Evolutionary conservation across 2,797 vertebrate species (phyloP).

Genomic region (Selene dorsalis): DNA sequence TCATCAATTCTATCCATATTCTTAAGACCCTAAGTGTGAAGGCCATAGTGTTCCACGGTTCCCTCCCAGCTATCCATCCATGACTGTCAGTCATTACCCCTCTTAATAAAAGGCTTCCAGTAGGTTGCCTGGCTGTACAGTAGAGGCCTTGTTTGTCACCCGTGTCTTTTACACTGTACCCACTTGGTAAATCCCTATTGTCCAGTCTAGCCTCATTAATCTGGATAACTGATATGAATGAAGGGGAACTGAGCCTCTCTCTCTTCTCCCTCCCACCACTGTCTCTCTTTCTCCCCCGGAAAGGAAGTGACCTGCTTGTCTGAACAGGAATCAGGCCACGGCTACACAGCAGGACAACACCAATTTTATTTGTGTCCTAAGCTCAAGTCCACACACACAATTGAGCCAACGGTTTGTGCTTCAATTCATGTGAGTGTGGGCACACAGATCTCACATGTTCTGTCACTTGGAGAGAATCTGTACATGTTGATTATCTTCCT

Average conservation of each 20-base stretch:
- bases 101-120: constrained; percentile 73
- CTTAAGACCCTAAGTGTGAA: constrained; percentile 12
- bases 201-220: constrained; percentile 80
- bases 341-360: constrained; percentile 76
- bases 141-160: constrained; percentile 74
- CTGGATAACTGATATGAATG: constrained; percentile 76
- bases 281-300: constrained; percentile 63
- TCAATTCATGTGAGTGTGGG: not conserved
- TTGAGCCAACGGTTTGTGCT: not conserved
- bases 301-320: constrained; percentile 82
- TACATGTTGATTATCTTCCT: constrained; percentile 16
- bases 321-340: constrained; percentile 79
- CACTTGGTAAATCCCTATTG: constrained; percentile 76
- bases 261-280: constrained; percentile 59
- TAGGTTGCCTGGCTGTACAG: constrained; percentile 69
- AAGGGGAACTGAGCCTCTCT: constrained; percentile 61
- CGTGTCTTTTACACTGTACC: constrained; percentile 71
- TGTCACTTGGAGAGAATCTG: constrained; percentile 4
- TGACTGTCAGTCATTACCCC: constrained; percentile 40
- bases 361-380: constrained; percentile 58
- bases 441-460: not conserved
- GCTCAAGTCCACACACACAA: constrained; percentile 35
- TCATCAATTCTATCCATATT: not conserved
- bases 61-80: constrained; percentile 12
- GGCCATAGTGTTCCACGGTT: constrained; percentile 3